Conservation (phyloP, 2,888 invertebrate genomes). For the Andrena bucephala region DNA sequence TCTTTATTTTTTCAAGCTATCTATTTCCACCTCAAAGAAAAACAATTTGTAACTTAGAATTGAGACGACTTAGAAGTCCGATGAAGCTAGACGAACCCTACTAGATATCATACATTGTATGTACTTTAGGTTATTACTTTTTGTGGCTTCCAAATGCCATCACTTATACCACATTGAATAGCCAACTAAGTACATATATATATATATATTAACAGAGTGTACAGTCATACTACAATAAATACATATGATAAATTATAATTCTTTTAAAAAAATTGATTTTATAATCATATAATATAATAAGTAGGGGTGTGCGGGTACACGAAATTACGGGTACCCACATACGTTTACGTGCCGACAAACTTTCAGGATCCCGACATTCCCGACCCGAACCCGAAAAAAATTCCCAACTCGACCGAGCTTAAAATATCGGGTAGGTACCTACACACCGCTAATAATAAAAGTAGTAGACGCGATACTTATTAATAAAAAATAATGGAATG, state of each 20-base stretch:
- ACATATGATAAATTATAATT: not conserved
- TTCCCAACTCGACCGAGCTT: no score
- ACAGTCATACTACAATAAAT: not conserved
- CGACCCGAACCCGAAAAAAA: no score
- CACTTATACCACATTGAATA: not conserved
- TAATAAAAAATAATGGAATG: not conserved
- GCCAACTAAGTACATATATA: not conserved
- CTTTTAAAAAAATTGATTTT: not conserved
- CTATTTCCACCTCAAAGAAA: not conserved
- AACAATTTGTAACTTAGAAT: not conserved
- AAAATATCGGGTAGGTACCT: no score
- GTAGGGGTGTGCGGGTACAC: no score
- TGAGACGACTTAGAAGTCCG: not conserved
- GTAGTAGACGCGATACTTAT: not conserved
- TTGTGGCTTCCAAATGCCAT: no score
- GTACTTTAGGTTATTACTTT: no score
- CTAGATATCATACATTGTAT: no score
- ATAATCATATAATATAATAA: no score
- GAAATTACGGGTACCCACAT: no score
- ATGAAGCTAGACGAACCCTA: not conserved
- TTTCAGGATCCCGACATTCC: no score
- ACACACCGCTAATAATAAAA: not conserved
- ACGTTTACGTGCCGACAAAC: no score
- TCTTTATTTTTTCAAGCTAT: conserved; percentile 3
- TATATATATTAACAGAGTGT: not conserved